Percentiles rank a stretch among this genome's conserved stretches.
Evolutionary conservation across 1,140 invertebrate species (phyloP).

Genomic region (Aleiodes sp.): DNA sequence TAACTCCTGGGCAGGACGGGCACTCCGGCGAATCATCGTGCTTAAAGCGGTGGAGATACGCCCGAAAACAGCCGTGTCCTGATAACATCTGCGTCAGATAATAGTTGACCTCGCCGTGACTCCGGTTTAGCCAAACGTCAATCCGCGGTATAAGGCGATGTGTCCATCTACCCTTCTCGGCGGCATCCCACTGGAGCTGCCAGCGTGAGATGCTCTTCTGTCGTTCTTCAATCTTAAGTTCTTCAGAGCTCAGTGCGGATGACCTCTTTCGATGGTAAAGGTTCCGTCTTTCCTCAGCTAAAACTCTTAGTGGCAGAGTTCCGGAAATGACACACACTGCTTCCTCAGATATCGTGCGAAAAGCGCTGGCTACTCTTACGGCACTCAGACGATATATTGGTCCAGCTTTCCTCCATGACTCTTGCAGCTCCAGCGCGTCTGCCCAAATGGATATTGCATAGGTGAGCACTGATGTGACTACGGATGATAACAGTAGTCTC

Average conservation of each 20-base stretch:
- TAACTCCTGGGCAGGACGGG: conserved; percentile 17
- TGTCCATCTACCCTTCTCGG: conserved; percentile 11
- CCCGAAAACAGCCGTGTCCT: conserved; percentile 52
- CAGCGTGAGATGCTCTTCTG: conserved; percentile 18
- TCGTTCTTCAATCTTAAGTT: conserved; percentile 16
- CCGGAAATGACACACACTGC: conserved; percentile 36
- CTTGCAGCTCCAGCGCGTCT: conserved; percentile 7
- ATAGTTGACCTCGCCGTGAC: conserved; percentile 39
- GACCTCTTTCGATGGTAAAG: too few species aligned
- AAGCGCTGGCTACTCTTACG: conserved; percentile 21
- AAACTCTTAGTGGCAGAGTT: conserved; percentile 34
- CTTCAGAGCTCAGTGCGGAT: conserved; percentile 21
- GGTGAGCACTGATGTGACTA: conserved; percentile 23
- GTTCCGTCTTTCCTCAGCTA: conserved; percentile 31
- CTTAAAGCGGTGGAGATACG: conserved; percentile 44
- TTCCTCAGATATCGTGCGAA: conserved; percentile 35
- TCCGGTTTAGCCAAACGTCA: conserved; percentile 35
- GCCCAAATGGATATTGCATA: conserved; percentile 28
- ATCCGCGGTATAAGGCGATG: conserved; percentile 35
- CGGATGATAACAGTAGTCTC: conserved; percentile 18
- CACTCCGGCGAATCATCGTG: conserved; percentile 43
- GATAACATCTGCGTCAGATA: conserved; percentile 35
- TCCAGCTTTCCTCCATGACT: conserved; percentile 15
- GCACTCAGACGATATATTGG: conserved; percentile 18
- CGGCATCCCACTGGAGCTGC: conserved; percentile 5